Conservation (phyloP, 2,113 vertebrate genomes). For the Eretmochelys imbricata region DNA sequence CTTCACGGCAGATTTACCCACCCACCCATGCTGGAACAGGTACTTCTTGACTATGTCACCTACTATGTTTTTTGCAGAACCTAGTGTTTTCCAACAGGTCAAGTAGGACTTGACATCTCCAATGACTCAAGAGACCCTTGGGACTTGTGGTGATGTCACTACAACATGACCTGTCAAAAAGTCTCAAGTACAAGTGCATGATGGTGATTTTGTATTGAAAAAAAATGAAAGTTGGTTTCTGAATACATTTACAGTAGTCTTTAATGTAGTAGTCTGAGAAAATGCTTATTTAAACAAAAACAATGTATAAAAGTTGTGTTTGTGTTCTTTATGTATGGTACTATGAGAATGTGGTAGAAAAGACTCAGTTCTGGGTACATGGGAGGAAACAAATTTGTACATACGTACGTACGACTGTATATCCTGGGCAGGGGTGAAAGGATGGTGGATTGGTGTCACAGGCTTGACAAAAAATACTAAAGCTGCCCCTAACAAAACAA, state of each 20-base stretch:
- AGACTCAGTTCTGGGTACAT: fast-evolving
- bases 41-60: background rate
- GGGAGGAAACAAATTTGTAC: background rate
- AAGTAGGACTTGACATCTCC: background rate
- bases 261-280: background rate
- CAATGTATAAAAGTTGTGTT: background rate
- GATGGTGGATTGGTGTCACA: fast-evolving
- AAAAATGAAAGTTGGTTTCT: background rate
- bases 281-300: background rate
- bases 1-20: background rate
- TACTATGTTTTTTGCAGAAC: background rate
- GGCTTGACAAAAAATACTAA: background rate
- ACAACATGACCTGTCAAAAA: background rate
- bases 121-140: background rate
- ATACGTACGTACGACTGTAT: fast-evolving
- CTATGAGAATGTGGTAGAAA: background rate
- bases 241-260: background rate
- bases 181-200: fast-evolving
- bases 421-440: background rate
- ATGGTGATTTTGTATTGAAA: fast-evolving
- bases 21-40: background rate
- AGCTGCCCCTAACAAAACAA: background rate
- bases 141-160: background rate
- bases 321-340: background rate
- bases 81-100: fast-evolving